Conservation (phyloP, 2,797 vertebrate species). For the Malurus splendens region DNA sequence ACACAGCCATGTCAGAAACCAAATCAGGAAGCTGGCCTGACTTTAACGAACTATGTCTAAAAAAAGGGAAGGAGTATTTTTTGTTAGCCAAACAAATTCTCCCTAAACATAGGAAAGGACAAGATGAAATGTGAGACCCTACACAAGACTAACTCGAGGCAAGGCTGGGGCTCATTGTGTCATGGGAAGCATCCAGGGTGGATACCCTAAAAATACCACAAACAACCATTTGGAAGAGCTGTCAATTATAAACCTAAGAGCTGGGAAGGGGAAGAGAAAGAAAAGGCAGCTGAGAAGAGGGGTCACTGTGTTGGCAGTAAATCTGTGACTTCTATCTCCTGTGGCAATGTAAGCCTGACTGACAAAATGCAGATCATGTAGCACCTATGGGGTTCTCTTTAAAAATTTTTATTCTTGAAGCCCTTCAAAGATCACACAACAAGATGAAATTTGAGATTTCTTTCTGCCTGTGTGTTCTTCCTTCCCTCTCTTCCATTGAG, state of each 20-base stretch:
- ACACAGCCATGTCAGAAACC: background rate
- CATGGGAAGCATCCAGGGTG: background rate
- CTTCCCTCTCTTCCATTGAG: slow-evolving; percentile 29
- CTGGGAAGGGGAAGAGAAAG: background rate
- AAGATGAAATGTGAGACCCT: background rate
- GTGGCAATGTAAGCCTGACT: slow-evolving; percentile 1
- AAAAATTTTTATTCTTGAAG: slow-evolving; percentile 35
- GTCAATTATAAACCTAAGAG: background rate
- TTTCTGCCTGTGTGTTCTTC: slow-evolving; percentile 45
- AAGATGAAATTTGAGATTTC: slow-evolving; percentile 40
- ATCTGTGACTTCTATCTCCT: background rate
- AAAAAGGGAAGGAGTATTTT: background rate
- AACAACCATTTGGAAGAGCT: background rate
- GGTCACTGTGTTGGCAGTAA: background rate
- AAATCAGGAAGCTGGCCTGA: background rate
- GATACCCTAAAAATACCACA: background rate
- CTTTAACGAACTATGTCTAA: background rate
- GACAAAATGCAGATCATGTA: slow-evolving; percentile 60
- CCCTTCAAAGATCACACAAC: slow-evolving; percentile 51
- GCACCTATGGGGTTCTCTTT: slow-evolving; percentile 49
- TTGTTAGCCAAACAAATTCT: background rate
- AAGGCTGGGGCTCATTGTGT: background rate
- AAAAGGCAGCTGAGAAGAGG: background rate
- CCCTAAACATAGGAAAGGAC: background rate
- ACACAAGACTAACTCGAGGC: background rate